Evolutionary conservation across 2,113 vertebrate genomes (phyloP), one percentile per base, ranked within the genome.

Genomic region (Taurulus bubalis): DNA sequence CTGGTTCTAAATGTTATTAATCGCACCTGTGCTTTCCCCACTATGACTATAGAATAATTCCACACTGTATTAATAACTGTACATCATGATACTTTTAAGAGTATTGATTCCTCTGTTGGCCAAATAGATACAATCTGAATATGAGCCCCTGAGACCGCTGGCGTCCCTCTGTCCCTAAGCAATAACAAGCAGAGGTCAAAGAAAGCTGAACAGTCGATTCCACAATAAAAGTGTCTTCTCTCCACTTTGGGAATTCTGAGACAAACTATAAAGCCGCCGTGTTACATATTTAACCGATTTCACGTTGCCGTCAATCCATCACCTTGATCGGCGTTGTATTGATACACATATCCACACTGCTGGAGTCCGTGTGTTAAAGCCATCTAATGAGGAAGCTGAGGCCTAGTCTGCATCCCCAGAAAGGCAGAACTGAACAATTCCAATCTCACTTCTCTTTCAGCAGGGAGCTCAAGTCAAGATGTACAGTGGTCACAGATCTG

Each of bases 141-240:
- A 92, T 80, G 86, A 89, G 83, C 71, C 66, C 72, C 81, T 70
- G 77, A 87, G 85, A 84, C 82, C 22, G 55, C 74, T 28, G 68
- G 87, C 72, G 71, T 73, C 83, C 80, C 83, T 36, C 30, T 74
- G 84, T 90, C 92, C 88, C 91, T 14, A 12, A 92, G 91, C 93
- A 93, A 93, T 91, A 92, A 87, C 89, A 72, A 59, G 84, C 55
- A 36, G 88, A 93, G 91, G 90, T 95, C 90, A 94, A 85, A 88
- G 81, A 79, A 75, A 75, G 92, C 86, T 55, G 81, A 81, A 34
- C 40, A 83, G 87, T 87, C 63, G 64, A 88, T 87, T 79, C 73
- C 40, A 79, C 83, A 91, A 84, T 94, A 91, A 94, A 93, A 83
- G 79, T 85, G 78, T 89, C 87, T 89, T 82, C 45, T 71, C 88